A percentile compares a stretch with the other conserved stretches of the same genome.
Evolutionary conservation across 2,888 invertebrate genomes (phyloP).

Genomic region (Atrina japonica): DNA sequence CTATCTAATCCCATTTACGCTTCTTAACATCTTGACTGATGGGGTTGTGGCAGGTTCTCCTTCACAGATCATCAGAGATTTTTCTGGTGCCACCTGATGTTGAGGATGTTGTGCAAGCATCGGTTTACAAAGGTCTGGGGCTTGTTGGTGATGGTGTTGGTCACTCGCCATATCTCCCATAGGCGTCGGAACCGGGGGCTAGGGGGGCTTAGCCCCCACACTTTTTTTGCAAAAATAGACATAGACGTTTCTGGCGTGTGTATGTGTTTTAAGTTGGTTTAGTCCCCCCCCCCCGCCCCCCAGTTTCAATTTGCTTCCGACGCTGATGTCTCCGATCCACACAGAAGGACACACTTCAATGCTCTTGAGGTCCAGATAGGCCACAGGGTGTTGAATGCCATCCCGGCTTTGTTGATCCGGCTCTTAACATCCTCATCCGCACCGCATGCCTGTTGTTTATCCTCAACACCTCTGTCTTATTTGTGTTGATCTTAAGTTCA

Average conservation of each 20-base stretch:
- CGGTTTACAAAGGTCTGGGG: neutral
- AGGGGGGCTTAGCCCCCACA: no score
- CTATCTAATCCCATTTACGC: neutral
- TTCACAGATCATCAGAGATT: neutral
- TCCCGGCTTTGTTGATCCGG: neutral
- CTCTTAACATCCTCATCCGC: neutral
- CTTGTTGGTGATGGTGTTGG: neutral
- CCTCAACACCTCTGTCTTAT: neutral
- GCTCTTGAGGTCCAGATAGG: neutral
- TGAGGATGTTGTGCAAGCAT: neutral
- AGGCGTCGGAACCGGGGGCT: no score
- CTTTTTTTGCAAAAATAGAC: no score
- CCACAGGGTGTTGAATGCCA: neutral
- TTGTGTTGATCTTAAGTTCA: neutral
- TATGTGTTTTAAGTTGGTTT: no score
- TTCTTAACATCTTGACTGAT: neutral
- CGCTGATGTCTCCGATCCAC: neutral
- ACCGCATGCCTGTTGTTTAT: neutral
- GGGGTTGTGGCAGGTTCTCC: neutral
- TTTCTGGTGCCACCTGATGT: neutral
- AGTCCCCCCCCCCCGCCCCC: no score
- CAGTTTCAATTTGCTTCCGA: no score
- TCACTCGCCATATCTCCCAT: neutral
- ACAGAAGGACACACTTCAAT: neutral
- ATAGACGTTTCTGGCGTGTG: no score